phyloP scores from a whole-genome alignment of 2,797 vertebrate species.

The Pseudopleuronectes americanus region DNA sequence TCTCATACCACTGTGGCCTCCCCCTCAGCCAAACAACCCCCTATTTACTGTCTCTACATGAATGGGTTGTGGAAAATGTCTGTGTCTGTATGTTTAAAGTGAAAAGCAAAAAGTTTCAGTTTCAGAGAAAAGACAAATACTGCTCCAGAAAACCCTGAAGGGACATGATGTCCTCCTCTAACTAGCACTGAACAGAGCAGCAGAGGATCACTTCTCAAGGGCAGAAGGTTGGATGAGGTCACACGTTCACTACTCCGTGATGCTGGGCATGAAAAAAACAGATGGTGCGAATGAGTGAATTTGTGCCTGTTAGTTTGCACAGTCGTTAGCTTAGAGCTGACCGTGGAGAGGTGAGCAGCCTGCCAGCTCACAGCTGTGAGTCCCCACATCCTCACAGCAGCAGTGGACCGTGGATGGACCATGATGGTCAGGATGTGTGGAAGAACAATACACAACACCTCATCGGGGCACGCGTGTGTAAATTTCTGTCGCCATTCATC shows the following conservation, averaged over 20 bases:
- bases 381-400: constrained; percentile 49
- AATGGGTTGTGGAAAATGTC: too few species aligned
- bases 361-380: constrained; percentile 57
- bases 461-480: constrained; percentile 23
- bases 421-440: constrained; percentile 60
- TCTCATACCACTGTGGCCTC: too few species aligned
- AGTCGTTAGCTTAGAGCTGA: constrained; percentile 16
- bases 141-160: not conserved
- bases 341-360: constrained; percentile 9
- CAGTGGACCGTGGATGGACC: constrained; percentile 63
- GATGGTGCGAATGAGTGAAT: constrained; percentile 5
- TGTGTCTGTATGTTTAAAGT: not conserved
- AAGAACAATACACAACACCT: constrained; percentile 49
- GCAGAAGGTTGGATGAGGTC: not conserved
- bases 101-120: too few species aligned
- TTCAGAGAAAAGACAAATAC: not conserved
- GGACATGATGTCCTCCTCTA: not conserved
- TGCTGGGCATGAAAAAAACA: not conserved
- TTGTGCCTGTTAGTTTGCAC: constrained; percentile 17
- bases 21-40: too few species aligned
- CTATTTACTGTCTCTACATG: too few species aligned
- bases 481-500: constrained; percentile 37
- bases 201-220: constrained; percentile 1
- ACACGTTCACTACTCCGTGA: constrained; percentile 5
- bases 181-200: constrained; percentile 5